Evolutionary conservation across 2,113 vertebrate species (phyloP), one percentile per base, ranked within the genome.

Genomic region (Toxostoma redivivum): DNA sequence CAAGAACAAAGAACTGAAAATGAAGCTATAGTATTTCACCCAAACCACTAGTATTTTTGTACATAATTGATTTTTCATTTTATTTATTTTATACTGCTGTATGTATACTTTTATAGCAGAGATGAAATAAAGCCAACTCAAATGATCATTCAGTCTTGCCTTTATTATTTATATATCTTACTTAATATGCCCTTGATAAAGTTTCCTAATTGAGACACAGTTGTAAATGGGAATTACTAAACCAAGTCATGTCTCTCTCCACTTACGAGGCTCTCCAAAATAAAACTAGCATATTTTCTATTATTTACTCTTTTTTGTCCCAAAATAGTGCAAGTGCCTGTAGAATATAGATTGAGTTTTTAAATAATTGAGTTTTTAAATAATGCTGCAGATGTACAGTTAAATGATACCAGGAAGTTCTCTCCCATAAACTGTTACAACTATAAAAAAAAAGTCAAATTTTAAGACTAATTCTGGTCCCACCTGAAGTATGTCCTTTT

Each of bases 101-200:
- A 77, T 87, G 57, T 77, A 57, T 70, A 85, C 53, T 79, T 95
- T 60, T 69, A 28, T 25, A 88, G 70, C 35, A 56, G 37, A 95
- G 25, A 56, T 48, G 53, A 92, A 95, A 95, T 91, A 93, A 86
- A 97, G 56, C 50, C 40, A 86, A 86, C 50, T 69, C 54, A 76
- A 71, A 81, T 3, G 6, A 47, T 56, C 18, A 20, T 25, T 35
- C 37, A 57, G 35, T 81, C 60, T 93, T 69, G 82, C 17, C 15
- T 95, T 94, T 92, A 93, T 94, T 97, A 79, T 90, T 94, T 92
- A 48, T 56, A 56, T 15, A 45, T 35, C n/a, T 56, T 88, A 65
- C n/a, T 85, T 71, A 62, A 35, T 73, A 76, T 37, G 22, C 31
- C 27, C 10, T 67, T 76, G 24, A 54, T 40, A 27, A 79, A 67